phyloP scores from a whole-genome alignment of 1,140 invertebrate genomes.

The Carposina sasakii region DNA sequence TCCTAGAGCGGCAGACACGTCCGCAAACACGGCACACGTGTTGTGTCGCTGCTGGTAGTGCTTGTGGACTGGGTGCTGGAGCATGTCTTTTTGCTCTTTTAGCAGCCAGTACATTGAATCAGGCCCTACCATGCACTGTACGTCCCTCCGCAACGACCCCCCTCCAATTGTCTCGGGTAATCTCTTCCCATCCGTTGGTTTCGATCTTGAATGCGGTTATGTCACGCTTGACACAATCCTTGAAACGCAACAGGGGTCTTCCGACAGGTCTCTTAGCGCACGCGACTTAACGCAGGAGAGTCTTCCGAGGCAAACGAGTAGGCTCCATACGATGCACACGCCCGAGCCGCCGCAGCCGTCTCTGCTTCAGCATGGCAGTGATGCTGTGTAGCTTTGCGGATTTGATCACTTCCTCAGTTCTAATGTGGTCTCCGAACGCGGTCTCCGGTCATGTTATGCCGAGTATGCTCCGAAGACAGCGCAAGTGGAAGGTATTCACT shows the following conservation, averaged over 20 bases:
- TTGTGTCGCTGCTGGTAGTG: background rate
- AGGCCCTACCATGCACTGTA: background rate
- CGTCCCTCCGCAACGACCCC: background rate
- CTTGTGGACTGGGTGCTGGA: too few species aligned
- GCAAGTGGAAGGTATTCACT: slow-evolving; percentile 14
- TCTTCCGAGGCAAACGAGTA: background rate
- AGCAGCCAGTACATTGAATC: background rate
- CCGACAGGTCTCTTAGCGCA: slow-evolving; percentile 3
- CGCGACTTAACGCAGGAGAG: slow-evolving; percentile 5
- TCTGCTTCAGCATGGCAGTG: slow-evolving; percentile 13
- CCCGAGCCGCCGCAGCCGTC: slow-evolving; percentile 14
- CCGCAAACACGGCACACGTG: background rate
- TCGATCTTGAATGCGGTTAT: background rate
- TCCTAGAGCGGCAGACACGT: background rate
- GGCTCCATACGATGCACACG: slow-evolving; percentile 13
- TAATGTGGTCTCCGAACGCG: slow-evolving; percentile 7
- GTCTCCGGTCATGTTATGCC: background rate
- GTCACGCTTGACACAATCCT: slow-evolving; percentile 8
- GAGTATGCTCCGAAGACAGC: slow-evolving; percentile 5
- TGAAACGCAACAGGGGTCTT: slow-evolving; percentile 5
- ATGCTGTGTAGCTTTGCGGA: background rate
- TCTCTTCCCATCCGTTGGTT: background rate
- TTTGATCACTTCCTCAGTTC: background rate
- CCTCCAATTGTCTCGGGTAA: background rate
- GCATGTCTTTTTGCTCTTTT: background rate